Percentiles rank a stretch among this genome's conserved stretches.
phyloP scores from a whole-genome alignment of 2,888 invertebrate species.

The Didymodactylos carnosus region DNA sequence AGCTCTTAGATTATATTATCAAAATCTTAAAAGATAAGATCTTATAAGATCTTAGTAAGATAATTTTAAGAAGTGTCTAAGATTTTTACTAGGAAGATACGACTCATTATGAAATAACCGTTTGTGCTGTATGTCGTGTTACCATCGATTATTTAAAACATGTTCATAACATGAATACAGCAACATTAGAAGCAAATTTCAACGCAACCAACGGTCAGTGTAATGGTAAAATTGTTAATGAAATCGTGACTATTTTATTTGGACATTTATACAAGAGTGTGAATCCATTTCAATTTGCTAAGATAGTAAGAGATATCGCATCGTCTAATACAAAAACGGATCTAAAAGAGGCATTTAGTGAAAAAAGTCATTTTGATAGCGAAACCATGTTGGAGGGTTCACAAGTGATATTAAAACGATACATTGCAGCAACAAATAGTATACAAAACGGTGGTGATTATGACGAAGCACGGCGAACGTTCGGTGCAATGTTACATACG shows the following conservation, averaged over 20 bases:
- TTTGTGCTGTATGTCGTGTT: not conserved
- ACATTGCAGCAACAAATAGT: not conserved
- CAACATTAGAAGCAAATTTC: not conserved
- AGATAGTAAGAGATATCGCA: not conserved
- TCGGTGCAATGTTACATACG: not conserved
- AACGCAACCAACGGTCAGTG: not conserved
- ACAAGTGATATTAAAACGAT: not conserved
- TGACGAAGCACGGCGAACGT: not conserved
- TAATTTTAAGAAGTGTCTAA: too few species aligned
- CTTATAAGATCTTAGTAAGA: too few species aligned
- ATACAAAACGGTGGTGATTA: not conserved
- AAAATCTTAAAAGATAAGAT: too few species aligned
- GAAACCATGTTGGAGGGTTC: not conserved
- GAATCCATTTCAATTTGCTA: not conserved
- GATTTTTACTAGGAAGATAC: too few species aligned
- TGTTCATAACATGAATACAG: not conserved
- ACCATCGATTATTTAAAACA: not conserved
- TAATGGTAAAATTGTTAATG: not conserved
- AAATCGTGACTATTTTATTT: not conserved
- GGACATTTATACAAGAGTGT: not conserved
- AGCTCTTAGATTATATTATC: too few species aligned
- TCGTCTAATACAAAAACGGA: not conserved
- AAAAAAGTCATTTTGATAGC: not conserved
- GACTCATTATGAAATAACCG: not conserved
- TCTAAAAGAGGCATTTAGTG: not conserved